Percentiles rank a stretch among this genome's conserved stretches.
Conservation (phyloP, 2,113 vertebrate genomes). For the Ctenomys sociabilis region DNA sequence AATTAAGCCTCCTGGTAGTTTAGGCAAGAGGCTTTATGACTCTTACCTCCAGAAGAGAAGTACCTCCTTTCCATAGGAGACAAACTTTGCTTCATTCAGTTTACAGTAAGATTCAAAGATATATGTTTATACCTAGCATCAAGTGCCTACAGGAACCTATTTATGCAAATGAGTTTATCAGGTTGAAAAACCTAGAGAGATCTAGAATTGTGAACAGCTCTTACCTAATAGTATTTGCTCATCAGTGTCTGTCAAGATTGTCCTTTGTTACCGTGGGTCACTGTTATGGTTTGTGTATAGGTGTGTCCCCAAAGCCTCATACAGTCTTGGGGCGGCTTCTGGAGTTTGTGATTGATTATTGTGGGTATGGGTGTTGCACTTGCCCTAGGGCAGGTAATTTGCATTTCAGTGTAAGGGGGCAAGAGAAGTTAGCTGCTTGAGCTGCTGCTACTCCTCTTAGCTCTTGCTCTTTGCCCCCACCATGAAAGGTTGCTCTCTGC, state of each 20-base stretch:
- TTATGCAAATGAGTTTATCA: not conserved
- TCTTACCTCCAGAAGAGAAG: not conserved
- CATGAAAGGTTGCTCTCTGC: too few relatives aligned
- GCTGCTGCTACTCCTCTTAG: too few relatives aligned
- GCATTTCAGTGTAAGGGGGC: too few relatives aligned
- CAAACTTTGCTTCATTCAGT: conserved; percentile 1
- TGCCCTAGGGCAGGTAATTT: too few relatives aligned
- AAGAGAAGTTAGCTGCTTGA: too few relatives aligned
- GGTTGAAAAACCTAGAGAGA: not conserved
- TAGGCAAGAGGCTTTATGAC: not conserved
- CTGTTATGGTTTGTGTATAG: too few relatives aligned
- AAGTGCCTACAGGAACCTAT: not conserved
- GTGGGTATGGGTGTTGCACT: too few relatives aligned
- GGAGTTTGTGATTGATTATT: too few relatives aligned
- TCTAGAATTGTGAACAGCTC: not conserved
- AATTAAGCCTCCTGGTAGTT: not conserved
- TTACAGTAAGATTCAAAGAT: not conserved
- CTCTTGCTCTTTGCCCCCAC: too few relatives aligned
- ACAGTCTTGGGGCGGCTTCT: too few relatives aligned
- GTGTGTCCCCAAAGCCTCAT: too few relatives aligned
- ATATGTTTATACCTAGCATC: not conserved
- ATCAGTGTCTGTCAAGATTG: not conserved
- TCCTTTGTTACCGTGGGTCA: not conserved
- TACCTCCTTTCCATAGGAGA: not conserved
- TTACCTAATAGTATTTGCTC: not conserved